Conservation (phyloP, 1,140 invertebrate species). For the Heliconius himera region DNA sequence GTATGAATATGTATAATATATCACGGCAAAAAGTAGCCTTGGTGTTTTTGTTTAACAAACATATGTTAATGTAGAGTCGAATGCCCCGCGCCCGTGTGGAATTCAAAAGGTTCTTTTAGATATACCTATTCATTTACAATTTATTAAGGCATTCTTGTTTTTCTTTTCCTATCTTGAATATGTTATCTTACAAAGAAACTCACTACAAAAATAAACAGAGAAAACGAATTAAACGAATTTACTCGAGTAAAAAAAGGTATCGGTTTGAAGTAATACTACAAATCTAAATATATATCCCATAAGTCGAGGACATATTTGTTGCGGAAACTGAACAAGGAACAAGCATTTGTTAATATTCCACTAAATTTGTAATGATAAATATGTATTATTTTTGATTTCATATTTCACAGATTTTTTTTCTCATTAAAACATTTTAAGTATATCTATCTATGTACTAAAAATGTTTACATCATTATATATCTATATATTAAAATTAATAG, state of each 20-base stretch:
- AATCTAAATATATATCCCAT: background rate
- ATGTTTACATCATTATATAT: too few species aligned
- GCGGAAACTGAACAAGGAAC: background rate
- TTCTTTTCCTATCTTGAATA: background rate
- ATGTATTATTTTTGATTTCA: background rate
- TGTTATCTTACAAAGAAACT: background rate
- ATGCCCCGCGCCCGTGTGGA: background rate
- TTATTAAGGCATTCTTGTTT: slow-evolving; percentile 1
- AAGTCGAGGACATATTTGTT: background rate
- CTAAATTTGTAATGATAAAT: background rate
- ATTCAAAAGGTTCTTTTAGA: slow-evolving; percentile 4
- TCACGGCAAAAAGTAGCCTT: slow-evolving; percentile 15
- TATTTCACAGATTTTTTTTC: too few species aligned
- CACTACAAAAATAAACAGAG: background rate
- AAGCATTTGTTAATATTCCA: background rate
- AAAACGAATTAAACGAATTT: background rate
- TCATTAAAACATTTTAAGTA: too few species aligned
- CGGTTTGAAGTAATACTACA: slow-evolving; percentile 1
- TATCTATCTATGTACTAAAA: too few species aligned
- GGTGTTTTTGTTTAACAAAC: slow-evolving; percentile 13
- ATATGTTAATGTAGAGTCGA: slow-evolving; percentile 12
- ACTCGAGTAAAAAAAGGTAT: background rate
- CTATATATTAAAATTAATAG: too few species aligned
- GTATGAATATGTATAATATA: slow-evolving; percentile 15
- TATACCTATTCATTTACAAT: background rate